Conservation (phyloP, 2,888 invertebrate genomes). For the Diloba caeruleocephala region DNA sequence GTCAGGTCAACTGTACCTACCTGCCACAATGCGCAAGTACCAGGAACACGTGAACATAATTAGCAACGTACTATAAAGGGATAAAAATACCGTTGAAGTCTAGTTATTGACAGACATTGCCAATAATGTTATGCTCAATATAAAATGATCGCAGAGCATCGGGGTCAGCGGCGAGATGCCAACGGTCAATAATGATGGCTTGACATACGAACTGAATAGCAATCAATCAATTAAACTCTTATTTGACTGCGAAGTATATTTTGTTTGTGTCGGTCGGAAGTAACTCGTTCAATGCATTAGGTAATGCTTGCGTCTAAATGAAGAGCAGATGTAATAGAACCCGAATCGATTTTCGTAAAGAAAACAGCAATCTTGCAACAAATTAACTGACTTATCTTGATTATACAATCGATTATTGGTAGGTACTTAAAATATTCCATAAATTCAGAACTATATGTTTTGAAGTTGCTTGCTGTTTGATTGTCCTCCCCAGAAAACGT, state of each 20-base stretch:
- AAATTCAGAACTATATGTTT: no score
- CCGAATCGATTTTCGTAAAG: no score
- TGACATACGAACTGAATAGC: constrained; percentile 76
- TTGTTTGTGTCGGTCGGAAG: constrained; percentile 52
- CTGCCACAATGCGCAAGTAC: constrained; percentile 7
- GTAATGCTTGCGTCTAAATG: constrained; percentile 25
- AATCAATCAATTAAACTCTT: constrained; percentile 79
- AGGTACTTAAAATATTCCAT: no score
- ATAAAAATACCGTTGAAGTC: constrained; percentile 27
- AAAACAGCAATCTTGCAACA: no score
- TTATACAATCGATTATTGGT: no score
- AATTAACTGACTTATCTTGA: no score
- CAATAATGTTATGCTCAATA: constrained; percentile 74
- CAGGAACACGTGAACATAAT: constrained; percentile 14
- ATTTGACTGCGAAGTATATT: constrained; percentile 62
- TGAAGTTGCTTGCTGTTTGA: no score
- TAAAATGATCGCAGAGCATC: constrained; percentile 74
- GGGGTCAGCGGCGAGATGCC: constrained; percentile 79
- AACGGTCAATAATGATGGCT: constrained; percentile 79
- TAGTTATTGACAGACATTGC: constrained; percentile 62
- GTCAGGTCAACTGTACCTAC: background rate
- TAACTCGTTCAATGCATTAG: constrained; percentile 40
- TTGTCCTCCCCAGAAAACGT: no score
- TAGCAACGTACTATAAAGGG: constrained; percentile 28
- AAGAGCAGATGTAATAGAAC: constrained; percentile 11